Conservation (phyloP, 1,140 invertebrate genomes). For the Nautilus pompilius region DNA sequence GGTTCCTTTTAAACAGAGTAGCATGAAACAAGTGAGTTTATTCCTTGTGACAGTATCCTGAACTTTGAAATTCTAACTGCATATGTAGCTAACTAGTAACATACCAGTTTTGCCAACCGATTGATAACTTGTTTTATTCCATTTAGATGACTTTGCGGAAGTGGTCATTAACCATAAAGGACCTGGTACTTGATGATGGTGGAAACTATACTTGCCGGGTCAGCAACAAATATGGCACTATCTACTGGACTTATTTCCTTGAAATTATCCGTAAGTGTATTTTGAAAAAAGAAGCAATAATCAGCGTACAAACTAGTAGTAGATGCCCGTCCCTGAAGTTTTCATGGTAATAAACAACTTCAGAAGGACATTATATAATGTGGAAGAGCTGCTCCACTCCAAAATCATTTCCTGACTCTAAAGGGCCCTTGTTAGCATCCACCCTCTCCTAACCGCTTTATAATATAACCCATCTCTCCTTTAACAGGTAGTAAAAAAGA, state of each 20-base stretch:
- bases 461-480: too few species aligned
- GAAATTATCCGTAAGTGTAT: constrained; percentile 71
- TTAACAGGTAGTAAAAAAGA: too few species aligned
- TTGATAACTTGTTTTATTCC: background rate
- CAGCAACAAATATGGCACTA: constrained; percentile 74
- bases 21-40: constrained; percentile 3
- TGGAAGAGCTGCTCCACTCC: too few species aligned
- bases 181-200: constrained; percentile 61
- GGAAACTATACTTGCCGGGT: constrained; percentile 84
- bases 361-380: too few species aligned
- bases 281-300: background rate
- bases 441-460: too few species aligned
- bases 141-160: too few species aligned
- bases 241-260: constrained; percentile 71
- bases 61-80: too few species aligned
- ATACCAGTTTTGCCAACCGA: background rate
- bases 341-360: too few species aligned
- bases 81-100: background rate
- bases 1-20: constrained; percentile 51
- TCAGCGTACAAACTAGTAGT: too few species aligned
- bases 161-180: constrained; percentile 20
- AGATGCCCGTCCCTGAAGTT: too few species aligned
- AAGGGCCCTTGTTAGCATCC: too few species aligned
- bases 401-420: too few species aligned
- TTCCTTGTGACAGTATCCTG: background rate